Evolutionary conservation across 2,797 vertebrate genomes (phyloP), one percentile per base, ranked within the genome.

Genomic region (Gymnothorax javanicus): DNA sequence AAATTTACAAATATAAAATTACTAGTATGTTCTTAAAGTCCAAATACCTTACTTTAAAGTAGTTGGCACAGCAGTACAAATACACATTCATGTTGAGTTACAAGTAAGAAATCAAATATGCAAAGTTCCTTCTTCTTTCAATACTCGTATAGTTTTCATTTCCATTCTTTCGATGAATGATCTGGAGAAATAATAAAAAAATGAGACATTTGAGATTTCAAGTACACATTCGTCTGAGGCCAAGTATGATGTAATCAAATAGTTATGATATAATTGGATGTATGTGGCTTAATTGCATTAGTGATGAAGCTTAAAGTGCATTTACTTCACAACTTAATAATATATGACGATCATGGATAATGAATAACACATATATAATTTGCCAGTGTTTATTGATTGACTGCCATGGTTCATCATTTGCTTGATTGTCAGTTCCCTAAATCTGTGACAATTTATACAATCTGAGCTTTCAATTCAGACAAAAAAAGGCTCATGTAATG

Each of bases 141-240:
- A 57, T 69, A 43, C 83, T 57, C 60, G 86, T 86, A 88, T 87
- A 82, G 54, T 86, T 84, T 88, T 69, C 86, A 83, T 87, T 89
- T 83, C 89, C 17, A 87, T 86, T 84, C 56, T 58, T 86, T 84
- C 9, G 50, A 60, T 64, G 87, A 85, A 89, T 85, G 50, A 43
- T 90, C 91, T 90, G 86, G n/a, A 90, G 88, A 85, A 90, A 25
- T 85, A 81, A 88, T 73, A 67, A 12, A 20, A 82, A 59, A 64
- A 82, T 59, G 17, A 84, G 27, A 69, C 56, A 75, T 43, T 75
- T 75, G 11, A 43, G 43, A 77, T 2, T 73, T 73, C 15, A 52
- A 7, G 52, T 50, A 17, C 50, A 52, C 43, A 50, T 77, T 50
- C 4, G 52, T 52, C 52, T 12, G 43, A 50, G 15, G 52, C 7